Evolutionary conservation across 2,888 invertebrate species (phyloP), one percentile per base, ranked within the genome.

Genomic region (Drosophila neutralis): DNA sequence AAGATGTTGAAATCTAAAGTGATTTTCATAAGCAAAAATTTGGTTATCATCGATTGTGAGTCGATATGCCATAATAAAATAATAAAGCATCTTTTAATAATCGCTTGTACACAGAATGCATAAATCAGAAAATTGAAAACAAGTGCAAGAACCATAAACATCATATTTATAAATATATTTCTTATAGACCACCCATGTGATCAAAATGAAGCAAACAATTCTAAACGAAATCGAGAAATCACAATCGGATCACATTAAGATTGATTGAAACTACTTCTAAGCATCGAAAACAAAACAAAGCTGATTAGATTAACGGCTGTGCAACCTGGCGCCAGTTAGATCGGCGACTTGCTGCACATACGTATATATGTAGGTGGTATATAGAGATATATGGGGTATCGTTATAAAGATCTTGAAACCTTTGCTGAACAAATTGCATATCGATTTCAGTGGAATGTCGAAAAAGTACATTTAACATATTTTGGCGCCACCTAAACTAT

Each of bases 401-500:
- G 45, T 48, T 42, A 18, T 27, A 36, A 18, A 24, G 52, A 62
- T 61, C 60, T 58, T 36, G 13, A 4, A 48, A 49, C 36, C 48
- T 42, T 42, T 53, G 53, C 35, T 15, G 59, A 61, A 78, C 79
- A 69, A 78, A 82, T 82, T 63, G 65, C 65, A 66, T 82, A 82
- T 78, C 69, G 79, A 82, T 82, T 78, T 66, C 82, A n/a, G n/a
- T 38, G 54, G 38, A 56, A 52, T 57, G 56, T 63, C 58, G 24
- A 40, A 31, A 53, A 7, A 54, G 36, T 60, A 40, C 59, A 78
- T 62, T 69, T 5, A 51, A 73, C 33, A 66, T 61, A 65, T 59
- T 86, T 90, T 88, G 91, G 91, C 91, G 87, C 87, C 86, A 90
- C 73, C 54, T 38, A 53, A 65, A 38, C 11, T 29, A 75, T 62